Percentiles rank a stretch among this genome's conserved stretches.
Evolutionary conservation across 2,113 vertebrate species (phyloP).

Genomic region (Nymphicus hollandicus): DNA sequence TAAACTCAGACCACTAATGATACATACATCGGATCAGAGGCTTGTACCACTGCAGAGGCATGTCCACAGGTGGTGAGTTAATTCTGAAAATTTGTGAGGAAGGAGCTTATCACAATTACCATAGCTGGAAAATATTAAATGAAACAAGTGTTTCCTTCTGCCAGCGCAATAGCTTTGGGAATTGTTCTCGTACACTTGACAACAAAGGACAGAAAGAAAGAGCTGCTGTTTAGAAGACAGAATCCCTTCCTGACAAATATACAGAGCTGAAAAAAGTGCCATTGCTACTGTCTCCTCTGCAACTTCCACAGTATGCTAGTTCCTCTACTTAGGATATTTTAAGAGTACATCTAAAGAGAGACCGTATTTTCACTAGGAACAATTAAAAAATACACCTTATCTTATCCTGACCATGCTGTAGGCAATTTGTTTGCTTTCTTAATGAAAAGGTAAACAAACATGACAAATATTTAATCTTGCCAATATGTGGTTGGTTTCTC

Average conservation of each 20-base stretch:
- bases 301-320: not conserved
- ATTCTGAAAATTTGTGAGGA: not conserved
- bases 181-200: not conserved
- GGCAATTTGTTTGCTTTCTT: not conserved
- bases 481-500: not conserved
- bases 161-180: not conserved
- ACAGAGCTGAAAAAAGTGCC: not conserved
- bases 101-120: not conserved
- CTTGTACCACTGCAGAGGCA: not conserved
- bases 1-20: not conserved
- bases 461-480: slow-evolving; percentile 24
- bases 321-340: not conserved
- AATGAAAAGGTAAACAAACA: slow-evolving; percentile 19
- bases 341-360: not conserved
- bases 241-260: not conserved
- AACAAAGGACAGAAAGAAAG: not conserved
- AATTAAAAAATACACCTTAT: not conserved
- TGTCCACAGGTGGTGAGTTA: not conserved
- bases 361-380: not conserved
- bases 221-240: not conserved
- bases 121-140: not conserved
- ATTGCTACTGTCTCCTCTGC: not conserved
- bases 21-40: not conserved
- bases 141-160: not conserved
- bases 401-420: not conserved